Conservation (phyloP, 2,797 vertebrate genomes). For the Bradypodion ventrale region DNA sequence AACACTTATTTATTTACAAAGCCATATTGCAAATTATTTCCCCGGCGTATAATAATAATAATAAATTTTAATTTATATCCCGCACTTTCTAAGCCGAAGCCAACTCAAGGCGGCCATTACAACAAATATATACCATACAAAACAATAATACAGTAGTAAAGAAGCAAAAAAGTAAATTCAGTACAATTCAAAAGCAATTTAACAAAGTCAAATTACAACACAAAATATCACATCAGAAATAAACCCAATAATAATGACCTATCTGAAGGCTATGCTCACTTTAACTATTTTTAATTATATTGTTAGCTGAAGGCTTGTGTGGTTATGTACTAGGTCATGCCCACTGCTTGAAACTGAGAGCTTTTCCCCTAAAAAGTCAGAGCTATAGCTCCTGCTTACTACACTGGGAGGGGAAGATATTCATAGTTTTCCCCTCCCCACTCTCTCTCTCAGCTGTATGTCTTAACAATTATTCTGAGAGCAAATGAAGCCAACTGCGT, state of each 20-base stretch:
- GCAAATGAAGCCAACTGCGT: conserved; percentile 20
- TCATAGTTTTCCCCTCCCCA: not conserved
- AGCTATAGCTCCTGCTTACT: not conserved
- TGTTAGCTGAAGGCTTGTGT: not conserved
- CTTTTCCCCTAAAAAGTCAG: not conserved
- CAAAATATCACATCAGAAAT: too few relatives aligned
- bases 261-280: not conserved
- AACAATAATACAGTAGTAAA: too few relatives aligned
- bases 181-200: too few relatives aligned
- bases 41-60: not conserved
- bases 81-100: too few relatives aligned
- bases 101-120: too few relatives aligned
- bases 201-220: too few relatives aligned
- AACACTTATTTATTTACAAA: conserved; percentile 16
- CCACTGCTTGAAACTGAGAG: not conserved
- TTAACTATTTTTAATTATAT: not conserved
- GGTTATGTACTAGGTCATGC: not conserved
- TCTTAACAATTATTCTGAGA: conserved; percentile 1
- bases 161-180: too few relatives aligned
- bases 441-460: not conserved
- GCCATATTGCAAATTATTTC: not conserved
- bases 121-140: too few relatives aligned
- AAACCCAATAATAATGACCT: too few relatives aligned
- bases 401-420: not conserved
- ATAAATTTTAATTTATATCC: too few relatives aligned